Evolutionary conservation across 1,140 invertebrate species (phyloP), one percentile per base, ranked within the genome.

Genomic region (Chrysomallon squamiferum): DNA sequence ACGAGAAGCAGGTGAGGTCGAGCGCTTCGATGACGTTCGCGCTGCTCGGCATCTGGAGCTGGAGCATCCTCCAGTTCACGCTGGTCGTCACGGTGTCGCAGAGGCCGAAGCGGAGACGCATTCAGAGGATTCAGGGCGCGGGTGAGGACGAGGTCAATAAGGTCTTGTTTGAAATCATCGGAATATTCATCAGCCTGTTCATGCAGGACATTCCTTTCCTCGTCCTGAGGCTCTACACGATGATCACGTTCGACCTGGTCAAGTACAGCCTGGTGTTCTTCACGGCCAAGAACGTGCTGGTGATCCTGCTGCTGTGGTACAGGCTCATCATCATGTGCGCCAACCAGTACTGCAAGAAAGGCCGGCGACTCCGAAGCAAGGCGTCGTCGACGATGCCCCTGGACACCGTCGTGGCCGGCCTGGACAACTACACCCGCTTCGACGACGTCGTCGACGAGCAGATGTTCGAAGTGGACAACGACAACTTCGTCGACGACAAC

Each of bases 211-310:
- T 92, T 0, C 94, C 94, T 0, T 96, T 95, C 83, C 85, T 95
- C 2, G 90, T 90, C 0, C 93, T 96, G 74, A 87, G 94, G 3
- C 11, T 95, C 2, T 88, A 94, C 32, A 89, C 94, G n/a, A 95
- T 95, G 32, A 87, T 91, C 0, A 91, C 93, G 66, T 94, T 93
- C 77, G 88, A 90, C 62, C 92, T 95, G 20, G 90, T 95, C 59
- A 94, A 91, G 71, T 95, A 95, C 77, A 94, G 93, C 90, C 94
- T 94, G 71, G 80, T 95, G n/a, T 95, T 95, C 81, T 95, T 95
- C 83, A 95, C 93, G 71, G 93, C 92, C 81, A 93, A 94, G 78
- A 94, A 94, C 75, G 92, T 91, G 2, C 84, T 94, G 73, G 93
- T 95, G 3, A 93, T 95, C 65, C 79, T 93, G 3, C 84, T 95